Base-by-base conservation (phyloP, 1,140 invertebrate genomes). In the Hyphantria cunea region DNA sequence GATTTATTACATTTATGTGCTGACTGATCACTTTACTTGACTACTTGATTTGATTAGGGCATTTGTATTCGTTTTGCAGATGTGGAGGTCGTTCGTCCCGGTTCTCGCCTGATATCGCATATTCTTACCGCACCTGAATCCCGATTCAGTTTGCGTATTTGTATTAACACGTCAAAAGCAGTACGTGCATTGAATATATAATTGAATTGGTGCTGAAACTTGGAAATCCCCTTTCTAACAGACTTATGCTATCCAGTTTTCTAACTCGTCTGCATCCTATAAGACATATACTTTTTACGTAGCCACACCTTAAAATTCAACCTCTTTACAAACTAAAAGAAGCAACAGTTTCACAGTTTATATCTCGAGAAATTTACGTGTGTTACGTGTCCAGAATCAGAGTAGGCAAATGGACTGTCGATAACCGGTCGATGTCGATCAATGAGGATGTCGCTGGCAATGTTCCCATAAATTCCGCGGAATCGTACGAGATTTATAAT, bases 71-170 rank as follows among this genome's bases (percentile, higher is more conserved):
- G 76, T 75, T 80, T 69, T 72, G 78, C 77, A 66, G 63, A 67
- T 59, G 41, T 78, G 42, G 84, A 90, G 87, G 87, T 88, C 87
- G 85, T 90, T 90, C 87, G 83, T 82, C 87, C 87, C 87, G 87
- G 85, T 68, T 82, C 82, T 88, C 69, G 80, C 77, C 78, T 78
- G 73, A 79, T 74, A 64, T 74, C 66, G 75, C 66, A 71, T 80
- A 82, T 80, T 81, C 82, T 82, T 80, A 71, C 78, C 77, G 77
- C 78, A 71, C 63, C 49, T 65, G 65, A 73, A 79, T 85, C 75
- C 78, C 32, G 74, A 87, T 85, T 86, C 84, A 51, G 63, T 60
- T 44, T 76, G 78, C 81, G 78, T 81, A 68, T 66, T 67, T 66
- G 70, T 84, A 86, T 86, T 86, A 80, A 77, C 83, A 84, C 83